Evolutionary conservation across 2,113 vertebrate genomes (phyloP).

Genomic region (Chloroceryle aenea): DNA sequence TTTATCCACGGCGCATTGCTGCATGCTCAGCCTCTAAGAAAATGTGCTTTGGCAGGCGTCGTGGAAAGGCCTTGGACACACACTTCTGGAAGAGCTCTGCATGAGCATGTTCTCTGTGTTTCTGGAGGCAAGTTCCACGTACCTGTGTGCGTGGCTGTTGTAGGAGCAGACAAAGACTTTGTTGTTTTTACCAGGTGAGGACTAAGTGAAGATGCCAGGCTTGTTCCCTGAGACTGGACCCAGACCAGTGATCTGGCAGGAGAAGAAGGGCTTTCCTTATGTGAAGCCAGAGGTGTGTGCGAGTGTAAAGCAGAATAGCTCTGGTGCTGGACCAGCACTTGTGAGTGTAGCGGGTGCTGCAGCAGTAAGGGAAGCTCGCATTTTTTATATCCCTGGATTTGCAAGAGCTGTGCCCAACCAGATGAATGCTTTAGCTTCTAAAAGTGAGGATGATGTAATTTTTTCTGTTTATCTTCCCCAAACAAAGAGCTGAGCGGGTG

Average conservation of each 20-base stretch:
- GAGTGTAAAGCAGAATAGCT: not conserved
- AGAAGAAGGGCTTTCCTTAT: not conserved
- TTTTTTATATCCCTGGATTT: not conserved
- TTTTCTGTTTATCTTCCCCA: not conserved
- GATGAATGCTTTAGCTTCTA: not conserved
- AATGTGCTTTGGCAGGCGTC: not conserved
- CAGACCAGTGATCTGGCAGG: not conserved
- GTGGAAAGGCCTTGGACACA: not conserved
- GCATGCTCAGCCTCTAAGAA: not conserved
- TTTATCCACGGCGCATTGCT: not conserved
- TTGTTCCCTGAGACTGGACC: not conserved
- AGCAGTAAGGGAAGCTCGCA: not conserved
- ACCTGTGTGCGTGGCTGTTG: fast-evolving
- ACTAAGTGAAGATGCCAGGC: not conserved
- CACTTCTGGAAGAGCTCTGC: not conserved
- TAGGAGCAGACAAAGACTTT: not conserved
- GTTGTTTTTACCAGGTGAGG: not conserved
- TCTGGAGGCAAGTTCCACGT: not conserved
- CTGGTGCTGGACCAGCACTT: not conserved
- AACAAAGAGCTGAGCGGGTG: not conserved
- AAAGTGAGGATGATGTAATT: not conserved
- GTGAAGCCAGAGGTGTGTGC: not conserved
- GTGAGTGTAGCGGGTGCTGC: not conserved
- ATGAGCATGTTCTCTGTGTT: not conserved
- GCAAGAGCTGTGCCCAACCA: not conserved